Base-by-base conservation (phyloP, 2,888 invertebrate genomes). In the Clostera curtula region DNA sequence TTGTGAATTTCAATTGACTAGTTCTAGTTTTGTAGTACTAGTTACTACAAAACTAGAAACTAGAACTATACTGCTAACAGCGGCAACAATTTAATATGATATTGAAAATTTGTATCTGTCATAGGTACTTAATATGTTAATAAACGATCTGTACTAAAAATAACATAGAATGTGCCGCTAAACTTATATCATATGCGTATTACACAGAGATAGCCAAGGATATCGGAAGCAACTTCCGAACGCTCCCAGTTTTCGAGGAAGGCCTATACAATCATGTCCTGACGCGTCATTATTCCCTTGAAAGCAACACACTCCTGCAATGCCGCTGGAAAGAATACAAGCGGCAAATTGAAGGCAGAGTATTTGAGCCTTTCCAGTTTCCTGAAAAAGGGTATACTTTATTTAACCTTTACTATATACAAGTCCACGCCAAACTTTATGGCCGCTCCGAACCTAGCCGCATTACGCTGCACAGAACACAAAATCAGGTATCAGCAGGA, bases 171-270 rank as follows among this genome's bases (percentile, higher is more conserved):
- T n/a, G n/a, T n/a, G n/a, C n/a, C n/a, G n/a, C n/a, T n/a, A n/a
- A n/a, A n/a, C n/a, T n/a, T n/a, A n/a, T n/a, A 18, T 10, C n/a
- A 3, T 19, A 20, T 2, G 4, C 7, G n/a, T 12, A 2, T 8
- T 14, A 3, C 22, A 9, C 22, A 22, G 22, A 14, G 2, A 22
- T 14, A 14, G 22, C 22, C 4, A 22, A 14, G 5, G 22, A 13
- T 8, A 22, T 22, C 2, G 22, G 22, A 8, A 5, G 4, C 2
- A 22, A 22, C 14, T 22, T 14, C 14, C 22, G 22, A 4, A 22
- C 22, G 8, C n/a, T 33, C 1, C 42, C 37, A 3, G 13, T 41
- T 0, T 40, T 12, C 5, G 40, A 40, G 12, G 5, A 5, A 0
- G 24, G 19, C 15, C 3, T 37, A 0, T 5, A 5, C 4, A 19